Evolutionary conservation across 2,113 vertebrate species (phyloP).

Genomic region (Pseudorectes ferrugineus): DNA sequence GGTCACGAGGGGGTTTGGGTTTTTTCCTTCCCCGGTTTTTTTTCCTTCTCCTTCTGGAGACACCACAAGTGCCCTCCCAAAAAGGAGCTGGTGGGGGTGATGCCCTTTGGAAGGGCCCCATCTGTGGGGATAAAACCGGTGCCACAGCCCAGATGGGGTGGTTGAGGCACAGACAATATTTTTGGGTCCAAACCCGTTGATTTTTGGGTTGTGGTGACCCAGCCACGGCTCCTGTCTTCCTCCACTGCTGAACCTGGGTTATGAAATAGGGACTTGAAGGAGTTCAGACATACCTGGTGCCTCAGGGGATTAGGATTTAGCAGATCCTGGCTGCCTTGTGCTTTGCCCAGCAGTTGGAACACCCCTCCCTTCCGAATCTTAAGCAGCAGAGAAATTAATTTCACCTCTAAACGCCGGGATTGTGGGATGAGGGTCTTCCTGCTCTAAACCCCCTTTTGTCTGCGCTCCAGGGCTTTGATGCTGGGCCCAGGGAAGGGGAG

Average conservation of each 20-base stretch:
- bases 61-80: rapidly evolving
- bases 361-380: neutral
- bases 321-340: neutral
- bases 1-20: rapidly evolving
- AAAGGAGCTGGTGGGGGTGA: neutral
- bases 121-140: rapidly evolving
- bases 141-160: rapidly evolving
- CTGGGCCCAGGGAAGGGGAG: neutral
- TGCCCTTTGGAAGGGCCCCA: neutral
- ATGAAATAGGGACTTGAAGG: neutral
- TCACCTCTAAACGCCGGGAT: rapidly evolving
- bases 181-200: rapidly evolving
- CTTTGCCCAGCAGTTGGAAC: neutral
- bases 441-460: slow-evolving; percentile 34
- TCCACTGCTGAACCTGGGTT: neutral
- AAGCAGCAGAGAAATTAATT: slow-evolving; percentile 2
- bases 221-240: rapidly evolving
- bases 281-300: neutral
- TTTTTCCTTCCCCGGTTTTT: rapidly evolving
- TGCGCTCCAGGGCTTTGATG: neutral
- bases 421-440: neutral
- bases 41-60: neutral
- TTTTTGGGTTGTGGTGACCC: neutral
- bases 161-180: neutral
- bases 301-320: neutral